Evolutionary conservation across 2,113 vertebrate species (phyloP).

Genomic region (Oceanites oceanicus): DNA sequence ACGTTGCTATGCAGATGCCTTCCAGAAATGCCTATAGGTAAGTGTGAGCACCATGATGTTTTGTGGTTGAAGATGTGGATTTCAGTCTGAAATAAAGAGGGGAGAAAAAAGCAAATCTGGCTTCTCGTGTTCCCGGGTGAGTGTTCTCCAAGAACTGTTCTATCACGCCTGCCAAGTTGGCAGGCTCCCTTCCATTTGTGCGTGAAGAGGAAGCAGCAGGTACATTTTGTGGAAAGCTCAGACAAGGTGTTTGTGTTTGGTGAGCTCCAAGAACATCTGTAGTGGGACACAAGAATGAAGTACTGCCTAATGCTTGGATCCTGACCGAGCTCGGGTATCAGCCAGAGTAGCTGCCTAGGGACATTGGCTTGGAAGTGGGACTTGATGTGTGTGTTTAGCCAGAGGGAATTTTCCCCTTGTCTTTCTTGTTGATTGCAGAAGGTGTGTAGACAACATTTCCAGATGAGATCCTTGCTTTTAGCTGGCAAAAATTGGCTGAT

Average conservation of each 20-base stretch:
- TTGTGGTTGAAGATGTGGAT: not conserved
- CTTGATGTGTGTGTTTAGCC: not conserved
- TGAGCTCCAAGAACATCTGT: not conserved
- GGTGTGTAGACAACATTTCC: not conserved
- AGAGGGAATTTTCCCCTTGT: not conserved
- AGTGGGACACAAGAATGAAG: not conserved
- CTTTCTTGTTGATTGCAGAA: not conserved
- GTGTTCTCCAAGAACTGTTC: not conserved
- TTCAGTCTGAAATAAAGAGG: not conserved
- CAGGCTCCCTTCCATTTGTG: not conserved
- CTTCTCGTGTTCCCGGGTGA: accelerated
- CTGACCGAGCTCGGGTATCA: not conserved
- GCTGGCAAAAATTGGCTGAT: not conserved
- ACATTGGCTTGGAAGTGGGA: not conserved
- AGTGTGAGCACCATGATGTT: not conserved
- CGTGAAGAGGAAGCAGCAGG: not conserved
- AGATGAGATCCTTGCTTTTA: not conserved
- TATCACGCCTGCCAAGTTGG: not conserved
- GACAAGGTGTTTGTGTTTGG: not conserved
- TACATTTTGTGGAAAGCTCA: not conserved
- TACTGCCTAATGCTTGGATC: not conserved
- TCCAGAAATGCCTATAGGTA: not conserved
- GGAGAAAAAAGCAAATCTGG: not conserved
- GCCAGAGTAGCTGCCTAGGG: not conserved
- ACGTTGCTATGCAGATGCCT: not conserved